A percentile compares a stretch with the other conserved stretches of the same genome.
These are phyloP conservation scores for Ariolimax columbianus DNA, from an alignment of 2,888 invertebrate species.

Conservation along the genomic window DNA sequence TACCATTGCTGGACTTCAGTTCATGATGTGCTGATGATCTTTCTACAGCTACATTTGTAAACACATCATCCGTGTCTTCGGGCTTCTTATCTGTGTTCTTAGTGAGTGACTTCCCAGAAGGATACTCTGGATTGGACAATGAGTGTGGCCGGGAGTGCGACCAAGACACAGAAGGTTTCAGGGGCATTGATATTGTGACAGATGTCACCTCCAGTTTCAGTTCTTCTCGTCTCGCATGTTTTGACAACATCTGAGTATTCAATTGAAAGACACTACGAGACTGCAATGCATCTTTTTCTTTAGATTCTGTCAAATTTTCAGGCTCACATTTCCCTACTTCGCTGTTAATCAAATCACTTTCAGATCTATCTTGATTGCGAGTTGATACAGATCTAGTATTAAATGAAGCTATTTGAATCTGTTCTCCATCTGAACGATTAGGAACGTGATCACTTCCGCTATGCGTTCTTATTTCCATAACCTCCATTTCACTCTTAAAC, in stretches of 20 bases:
- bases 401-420: not conserved
- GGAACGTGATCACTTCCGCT: not conserved
- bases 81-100: not conserved
- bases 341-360: not conserved
- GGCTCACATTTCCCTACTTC: not conserved
- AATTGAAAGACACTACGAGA: not conserved
- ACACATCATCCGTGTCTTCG: conserved; percentile 32
- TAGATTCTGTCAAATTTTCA: not conserved
- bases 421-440: not conserved
- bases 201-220: conserved; percentile 28
- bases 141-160: not conserved
- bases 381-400: not conserved
- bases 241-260: not conserved
- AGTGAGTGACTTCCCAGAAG: not conserved
- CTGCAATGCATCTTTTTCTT: not conserved
- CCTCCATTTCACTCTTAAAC: conserved; percentile 24
- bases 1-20: not conserved
- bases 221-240: not conserved
- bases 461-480: not conserved
- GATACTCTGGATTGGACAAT: not conserved
- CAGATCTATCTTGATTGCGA: not conserved
- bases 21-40: not conserved
- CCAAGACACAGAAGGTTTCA: not conserved
- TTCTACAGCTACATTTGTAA: not conserved
- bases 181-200: conserved; percentile 1